Percentiles rank a stretch among this genome's conserved stretches.
Conservation (phyloP, 2,797 vertebrate genomes). For the Cynopterus sphinx region DNA sequence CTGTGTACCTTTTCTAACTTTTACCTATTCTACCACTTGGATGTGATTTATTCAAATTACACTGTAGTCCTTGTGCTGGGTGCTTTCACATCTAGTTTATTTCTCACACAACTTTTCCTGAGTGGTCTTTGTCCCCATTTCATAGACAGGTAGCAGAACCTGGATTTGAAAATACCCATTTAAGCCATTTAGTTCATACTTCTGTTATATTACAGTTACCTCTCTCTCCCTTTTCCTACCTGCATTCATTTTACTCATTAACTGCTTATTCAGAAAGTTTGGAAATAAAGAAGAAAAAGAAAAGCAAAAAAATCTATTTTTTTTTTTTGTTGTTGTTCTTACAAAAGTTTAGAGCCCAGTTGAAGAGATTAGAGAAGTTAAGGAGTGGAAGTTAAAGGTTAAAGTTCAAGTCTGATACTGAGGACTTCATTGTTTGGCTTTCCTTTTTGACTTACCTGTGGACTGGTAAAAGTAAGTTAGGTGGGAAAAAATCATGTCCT, state of each 20-base stretch:
- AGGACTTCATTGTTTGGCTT: not conserved
- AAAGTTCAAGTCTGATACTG: not conserved
- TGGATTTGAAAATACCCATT: not conserved
- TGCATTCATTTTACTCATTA: not conserved
- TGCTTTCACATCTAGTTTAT: not conserved
- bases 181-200: not conserved
- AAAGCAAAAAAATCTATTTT: not conserved
- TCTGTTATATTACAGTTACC: not conserved
- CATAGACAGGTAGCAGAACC: not conserved
- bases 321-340: slow-evolving; percentile 9
- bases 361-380: not conserved
- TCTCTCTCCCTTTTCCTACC: not conserved
- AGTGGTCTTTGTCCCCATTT: not conserved
- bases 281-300: not conserved
- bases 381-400: not conserved
- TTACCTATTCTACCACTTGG: not conserved
- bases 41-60: not conserved
- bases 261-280: not conserved
- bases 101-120: not conserved
- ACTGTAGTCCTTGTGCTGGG: not conserved
- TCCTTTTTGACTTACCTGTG: not conserved
- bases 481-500: not conserved
- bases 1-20: not conserved
- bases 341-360: not conserved
- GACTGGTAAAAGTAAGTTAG: not conserved